phyloP scores from a whole-genome alignment of 1,140 invertebrate genomes.

The Achatina immaculata region DNA sequence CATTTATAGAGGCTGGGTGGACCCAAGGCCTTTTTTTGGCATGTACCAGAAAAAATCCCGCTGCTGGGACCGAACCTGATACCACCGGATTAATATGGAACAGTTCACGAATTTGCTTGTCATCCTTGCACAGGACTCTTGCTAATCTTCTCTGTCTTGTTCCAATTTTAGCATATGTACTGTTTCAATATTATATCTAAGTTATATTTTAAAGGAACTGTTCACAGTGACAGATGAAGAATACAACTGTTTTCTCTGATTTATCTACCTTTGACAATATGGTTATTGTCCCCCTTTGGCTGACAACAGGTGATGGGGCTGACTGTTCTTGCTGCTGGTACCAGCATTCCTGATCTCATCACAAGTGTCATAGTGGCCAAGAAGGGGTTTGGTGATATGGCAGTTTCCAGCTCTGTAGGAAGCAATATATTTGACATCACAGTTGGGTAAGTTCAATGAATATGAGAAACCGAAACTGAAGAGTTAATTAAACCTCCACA shows the following conservation, averaged over 20 bases:
- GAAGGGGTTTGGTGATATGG: constrained; percentile 71
- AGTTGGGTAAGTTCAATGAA: constrained; percentile 62
- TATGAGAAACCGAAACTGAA: too few relatives aligned
- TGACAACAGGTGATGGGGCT: constrained; percentile 75
- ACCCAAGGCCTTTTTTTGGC: too few relatives aligned
- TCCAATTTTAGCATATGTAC: constrained; percentile 1
- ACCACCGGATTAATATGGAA: too few relatives aligned
- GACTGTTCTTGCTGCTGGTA: constrained; percentile 74
- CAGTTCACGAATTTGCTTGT: background rate
- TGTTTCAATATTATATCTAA: too few relatives aligned
- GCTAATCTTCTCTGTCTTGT: background rate
- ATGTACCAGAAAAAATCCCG: too few relatives aligned
- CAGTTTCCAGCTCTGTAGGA: constrained; percentile 70
- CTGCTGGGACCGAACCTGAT: too few relatives aligned
- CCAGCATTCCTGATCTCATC: constrained; percentile 73
- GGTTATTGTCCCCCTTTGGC: too few relatives aligned
- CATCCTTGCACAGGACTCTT: background rate
- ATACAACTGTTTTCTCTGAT: too few relatives aligned
- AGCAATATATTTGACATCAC: constrained; percentile 72
- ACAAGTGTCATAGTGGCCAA: constrained; percentile 74
- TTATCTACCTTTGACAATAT: too few relatives aligned
- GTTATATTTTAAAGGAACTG: too few relatives aligned
- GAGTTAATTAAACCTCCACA: background rate
- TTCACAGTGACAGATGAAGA: too few relatives aligned
- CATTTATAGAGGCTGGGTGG: too few relatives aligned